Evolutionary conservation across 2,113 vertebrate species (phyloP), one percentile per base, ranked within the genome.

Genomic region (Callaeas wilsoni): DNA sequence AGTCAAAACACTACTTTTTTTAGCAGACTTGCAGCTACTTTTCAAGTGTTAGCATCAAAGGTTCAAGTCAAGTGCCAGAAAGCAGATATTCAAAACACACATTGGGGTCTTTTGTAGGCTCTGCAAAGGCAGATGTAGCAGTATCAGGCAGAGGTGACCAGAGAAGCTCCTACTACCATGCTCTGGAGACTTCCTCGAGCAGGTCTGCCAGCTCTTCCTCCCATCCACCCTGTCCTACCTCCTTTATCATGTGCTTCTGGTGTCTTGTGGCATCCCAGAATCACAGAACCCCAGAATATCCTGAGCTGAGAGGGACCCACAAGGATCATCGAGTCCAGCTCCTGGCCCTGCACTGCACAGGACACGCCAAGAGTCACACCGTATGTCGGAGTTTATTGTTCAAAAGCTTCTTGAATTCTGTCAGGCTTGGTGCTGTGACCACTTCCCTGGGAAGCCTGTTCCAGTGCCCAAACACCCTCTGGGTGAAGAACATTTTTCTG

Each of bases 1-100:
- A 81, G 60, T 91, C 84, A 92, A 81, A 91, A 47, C 17, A 57
- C 13, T 44, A 32, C 35, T 35, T 79, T 69, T 76, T 93, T 89
- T 55, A 89, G 91, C 53, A 92, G 69, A 29, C 49, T 82, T 82
- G 37, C 49, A 78, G 44, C 69, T 89, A 33, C 55, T 79, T 91
- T 84, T 87, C 53, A 89, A 95, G 41, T 33, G 22, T 33, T 84
- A 68, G 20, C 21, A 21, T 87, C 65, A 89, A 84, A 89, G 41
- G 37, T 57, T 73, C 69, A 81, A 92, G 41, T 67, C 56, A 71
- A 94, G 69, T 42, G 37, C 37, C 49, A 59, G 44, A 90, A 85
- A 85, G 79, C 37, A 62, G n/a, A 56, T 53, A 74, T 67, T 67
- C 68, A 81, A 91, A 92, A 87, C 46, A 27, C 16, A 1, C 12